Percentiles rank a stretch among this genome's conserved stretches.
Conservation (phyloP, 2,113 vertebrate species). For the Clupea harengus region DNA sequence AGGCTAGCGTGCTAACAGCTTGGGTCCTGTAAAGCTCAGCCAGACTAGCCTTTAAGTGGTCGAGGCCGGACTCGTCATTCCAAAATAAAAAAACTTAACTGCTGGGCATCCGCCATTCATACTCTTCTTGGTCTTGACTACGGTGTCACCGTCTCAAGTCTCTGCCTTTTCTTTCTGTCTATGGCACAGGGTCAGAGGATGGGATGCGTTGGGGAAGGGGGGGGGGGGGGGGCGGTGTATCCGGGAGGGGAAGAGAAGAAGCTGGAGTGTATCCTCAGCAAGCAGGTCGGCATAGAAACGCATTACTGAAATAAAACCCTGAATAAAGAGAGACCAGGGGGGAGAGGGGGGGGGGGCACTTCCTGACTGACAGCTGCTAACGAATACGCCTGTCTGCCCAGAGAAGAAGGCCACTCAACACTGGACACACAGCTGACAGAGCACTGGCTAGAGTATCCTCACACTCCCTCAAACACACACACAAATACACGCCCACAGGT, state of each 20-base stretch:
- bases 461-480: background rate
- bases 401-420: background rate
- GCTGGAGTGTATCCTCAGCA: background rate
- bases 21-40: background rate
- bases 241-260: background rate
- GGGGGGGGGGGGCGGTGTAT: background rate
- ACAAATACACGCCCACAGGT: background rate
- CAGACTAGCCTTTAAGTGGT: background rate
- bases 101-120: background rate
- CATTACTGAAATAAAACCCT: background rate
- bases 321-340: background rate
- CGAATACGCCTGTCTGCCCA: background rate
- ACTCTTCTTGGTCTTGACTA: background rate
- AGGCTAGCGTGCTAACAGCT: background rate
- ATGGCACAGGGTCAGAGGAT: background rate
- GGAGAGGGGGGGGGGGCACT: background rate
- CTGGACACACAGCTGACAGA: constrained; percentile 1
- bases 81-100: background rate
- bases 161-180: background rate
- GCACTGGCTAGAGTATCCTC: background rate
- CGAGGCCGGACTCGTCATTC: background rate
- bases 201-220: background rate
- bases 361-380: background rate
- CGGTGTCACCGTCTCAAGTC: background rate
- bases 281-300: background rate